Evolutionary conservation across 2,888 invertebrate genomes (phyloP), one percentile per base, ranked within the genome.

Genomic region (Conistra vaccinii): DNA sequence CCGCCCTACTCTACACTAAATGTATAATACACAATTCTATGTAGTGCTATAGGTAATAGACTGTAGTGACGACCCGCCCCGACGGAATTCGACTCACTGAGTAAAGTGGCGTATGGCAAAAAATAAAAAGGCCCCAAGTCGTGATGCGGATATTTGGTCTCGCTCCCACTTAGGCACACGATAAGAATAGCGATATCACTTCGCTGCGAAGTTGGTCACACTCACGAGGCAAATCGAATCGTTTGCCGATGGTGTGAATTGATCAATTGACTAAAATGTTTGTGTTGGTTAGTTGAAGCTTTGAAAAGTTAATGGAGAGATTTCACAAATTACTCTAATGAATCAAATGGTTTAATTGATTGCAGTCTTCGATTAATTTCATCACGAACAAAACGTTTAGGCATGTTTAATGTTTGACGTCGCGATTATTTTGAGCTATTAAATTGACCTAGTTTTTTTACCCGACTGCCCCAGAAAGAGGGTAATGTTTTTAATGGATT

Each of bases 21-120:
- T 88, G 90, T 90, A 90, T 90, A 91, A 92, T 91, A 93, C 92
- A 95, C 93, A 92, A 90, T 88, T 90, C 85, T 91, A 90, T 91
- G 92, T 90, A 90, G 90, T 84, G 91, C 86, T 81, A 88, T 81
- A 88, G 42, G 14, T 91, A 82, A 84, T 87, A 90, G 89, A 91
- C 88, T 91, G 93, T 93, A 95, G 94, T 92, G 95, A 95, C 96
- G 95, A 96, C 96, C 95, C 96, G 95, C 93, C 96, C 95, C 95
- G 95, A 94, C 94, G 88, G 91, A 94, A 91, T 92, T 90, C 91
- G 93, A 91, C 91, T 92, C 91, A 94, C 94, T 93, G 92, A 93
- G 92, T 91, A 90, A 91, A 91, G 91, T 89, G 88, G 87, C 90
- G 90, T 89, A 89, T 81, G 88, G 90, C 86, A 90, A 90, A 91